phyloP scores from a whole-genome alignment of 2,888 invertebrate species.

The Yponomeuta cagnagella region DNA sequence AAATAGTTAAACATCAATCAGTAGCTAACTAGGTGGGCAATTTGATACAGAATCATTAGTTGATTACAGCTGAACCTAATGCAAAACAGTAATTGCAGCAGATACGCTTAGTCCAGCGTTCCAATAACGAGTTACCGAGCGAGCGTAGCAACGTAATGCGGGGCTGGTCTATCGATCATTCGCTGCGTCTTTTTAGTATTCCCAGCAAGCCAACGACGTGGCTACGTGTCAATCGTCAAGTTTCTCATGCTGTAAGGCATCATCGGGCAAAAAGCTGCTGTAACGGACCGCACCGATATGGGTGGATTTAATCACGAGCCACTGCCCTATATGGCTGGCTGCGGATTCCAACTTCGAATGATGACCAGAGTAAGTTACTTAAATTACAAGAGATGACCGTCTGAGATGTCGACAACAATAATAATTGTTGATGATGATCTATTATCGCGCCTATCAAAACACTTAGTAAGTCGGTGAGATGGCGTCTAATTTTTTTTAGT shows the following conservation, averaged over 20 bases:
- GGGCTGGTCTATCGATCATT: background rate
- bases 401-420: background rate
- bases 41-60: background rate
- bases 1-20: background rate
- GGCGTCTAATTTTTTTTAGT: background rate
- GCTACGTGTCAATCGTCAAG: slow-evolving; percentile 18
- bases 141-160: background rate
- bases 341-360: slow-evolving; percentile 35
- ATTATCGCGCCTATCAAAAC: background rate
- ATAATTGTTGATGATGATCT: background rate
- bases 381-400: slow-evolving; percentile 9
- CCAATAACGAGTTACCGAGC: background rate
- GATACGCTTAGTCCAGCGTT: background rate
- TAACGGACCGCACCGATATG: slow-evolving; percentile 61
- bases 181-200: background rate
- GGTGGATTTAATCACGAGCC: slow-evolving; percentile 61
- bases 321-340: slow-evolving; percentile 49
- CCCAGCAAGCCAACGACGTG: background rate
- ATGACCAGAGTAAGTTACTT: slow-evolving; percentile 18
- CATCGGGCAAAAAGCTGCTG: slow-evolving; percentile 41
- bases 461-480: background rate
- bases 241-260: slow-evolving; percentile 28
- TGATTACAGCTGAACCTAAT: background rate
- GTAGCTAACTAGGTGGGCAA: background rate
- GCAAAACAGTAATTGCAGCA: background rate